Evolutionary conservation across 2,113 vertebrate species (phyloP), one percentile per base, ranked within the genome.

Genomic region (Lates calcarifer): DNA sequence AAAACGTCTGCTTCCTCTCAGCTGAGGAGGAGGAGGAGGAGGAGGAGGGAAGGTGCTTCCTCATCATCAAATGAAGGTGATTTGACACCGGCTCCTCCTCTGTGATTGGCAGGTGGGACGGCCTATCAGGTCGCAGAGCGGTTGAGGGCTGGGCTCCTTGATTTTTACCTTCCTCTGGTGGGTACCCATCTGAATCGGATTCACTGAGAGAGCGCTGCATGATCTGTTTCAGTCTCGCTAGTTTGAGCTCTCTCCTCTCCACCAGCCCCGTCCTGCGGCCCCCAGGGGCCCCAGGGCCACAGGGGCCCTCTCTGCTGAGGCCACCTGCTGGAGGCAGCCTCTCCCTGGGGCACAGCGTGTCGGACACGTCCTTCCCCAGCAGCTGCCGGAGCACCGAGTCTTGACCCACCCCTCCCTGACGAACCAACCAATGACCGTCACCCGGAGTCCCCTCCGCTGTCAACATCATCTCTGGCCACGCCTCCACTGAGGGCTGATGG

Each of bases 171-270:
- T 99, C 98, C 76, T 98, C 98, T 0, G 95, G 94, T 18, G 95
- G 96, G 63, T 95, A 96, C 12, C 94, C 95, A 51, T 99, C 97
- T 0, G 98, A 96, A 78, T 99, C 98, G 0, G 97, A 98, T 66
- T 99, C 97, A 0, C 97, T 98, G 58, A 98, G 95, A 0, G 97
- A 97, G 49, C 97, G 94, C 90, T 98, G 98, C 97, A 98, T 98
- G 82, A 98, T 95, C 87, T 98, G 97, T 55, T 97, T 96, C 66
- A 99, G 94, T 45, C 97, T 93, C 0, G 97, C 97, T 57, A 99
- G 92, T 89, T 98, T 99, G 60, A 98, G 93, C 74, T 98, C 98
- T 41, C 96, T 94, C 89, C 96, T 94, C 86, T 98, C 97, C 62
- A 92, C 91, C 61, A 94, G 90, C 11, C 96, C 96, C 10, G 94